Evolutionary conservation across 2,113 vertebrate genomes (phyloP).

Genomic region (Dasyprocta punctata): DNA sequence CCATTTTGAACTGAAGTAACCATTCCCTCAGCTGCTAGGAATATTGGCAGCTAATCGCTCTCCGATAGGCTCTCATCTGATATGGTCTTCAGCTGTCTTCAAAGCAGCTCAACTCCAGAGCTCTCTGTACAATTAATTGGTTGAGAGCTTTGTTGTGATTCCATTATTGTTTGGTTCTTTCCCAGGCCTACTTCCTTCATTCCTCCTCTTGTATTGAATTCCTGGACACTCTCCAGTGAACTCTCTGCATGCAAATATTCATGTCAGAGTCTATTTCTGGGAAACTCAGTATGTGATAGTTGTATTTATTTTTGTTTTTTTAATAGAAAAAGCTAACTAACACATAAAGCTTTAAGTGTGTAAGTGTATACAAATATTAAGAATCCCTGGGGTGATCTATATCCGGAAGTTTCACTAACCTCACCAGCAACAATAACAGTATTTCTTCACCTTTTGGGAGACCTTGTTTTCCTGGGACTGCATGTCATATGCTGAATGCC

Average conservation of each 20-base stretch:
- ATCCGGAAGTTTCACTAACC: slow-evolving; percentile 11
- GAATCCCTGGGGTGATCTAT: not conserved
- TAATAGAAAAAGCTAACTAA: slow-evolving; percentile 31
- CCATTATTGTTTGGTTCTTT: not conserved
- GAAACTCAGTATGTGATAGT: not conserved
- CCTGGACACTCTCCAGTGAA: not conserved
- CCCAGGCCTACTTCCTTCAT: not conserved
- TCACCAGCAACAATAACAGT: not conserved
- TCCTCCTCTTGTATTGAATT: not conserved
- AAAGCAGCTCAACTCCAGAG: not conserved
- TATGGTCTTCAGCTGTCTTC: not conserved
- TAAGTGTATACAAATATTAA: slow-evolving; percentile 6
- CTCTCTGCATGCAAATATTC: not conserved
- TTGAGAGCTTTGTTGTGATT: not conserved
- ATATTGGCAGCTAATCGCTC: not conserved
- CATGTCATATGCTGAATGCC: not conserved
- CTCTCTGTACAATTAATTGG: not conserved
- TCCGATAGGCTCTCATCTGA: not conserved
- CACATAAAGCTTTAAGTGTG: not conserved
- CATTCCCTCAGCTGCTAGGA: not conserved
- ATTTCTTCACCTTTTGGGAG: slow-evolving; percentile 21
- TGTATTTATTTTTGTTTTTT: not conserved
- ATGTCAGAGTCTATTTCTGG: not conserved
- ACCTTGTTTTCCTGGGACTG: not conserved
- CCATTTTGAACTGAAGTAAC: not conserved